These are phyloP conservation scores for Allophyes oxyacanthae DNA, from an alignment of 2,888 invertebrate species.

Conservation along the genomic window DNA sequence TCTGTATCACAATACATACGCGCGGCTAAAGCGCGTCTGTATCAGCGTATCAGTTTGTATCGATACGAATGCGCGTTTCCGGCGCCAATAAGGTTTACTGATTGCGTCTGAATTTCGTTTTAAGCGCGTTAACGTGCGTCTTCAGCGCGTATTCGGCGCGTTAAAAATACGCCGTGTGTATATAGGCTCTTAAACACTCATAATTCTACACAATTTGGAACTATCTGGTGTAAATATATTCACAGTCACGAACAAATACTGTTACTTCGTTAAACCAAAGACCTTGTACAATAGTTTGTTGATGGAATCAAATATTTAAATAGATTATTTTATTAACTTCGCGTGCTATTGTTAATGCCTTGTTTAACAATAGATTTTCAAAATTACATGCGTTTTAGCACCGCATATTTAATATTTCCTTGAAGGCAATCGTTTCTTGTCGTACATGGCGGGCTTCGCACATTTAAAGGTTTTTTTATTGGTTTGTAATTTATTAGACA, in stretches of 20 bases:
- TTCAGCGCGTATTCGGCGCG: too few relatives aligned
- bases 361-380: constrained; percentile 34
- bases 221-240: constrained; percentile 27
- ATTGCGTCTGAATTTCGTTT: too few relatives aligned
- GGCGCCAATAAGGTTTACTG: too few relatives aligned
- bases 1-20: too few relatives aligned
- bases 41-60: too few relatives aligned
- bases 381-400: constrained; percentile 39
- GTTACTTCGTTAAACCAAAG: constrained; percentile 36
- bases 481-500: constrained; percentile 19
- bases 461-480: constrained; percentile 27
- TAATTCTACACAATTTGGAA: constrained; percentile 9
- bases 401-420: constrained; percentile 45
- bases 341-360: constrained; percentile 32
- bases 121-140: too few relatives aligned
- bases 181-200: not conserved
- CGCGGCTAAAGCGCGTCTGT: too few relatives aligned
- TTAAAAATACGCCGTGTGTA: too few relatives aligned
- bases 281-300: constrained; percentile 42
- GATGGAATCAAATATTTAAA: constrained; percentile 26
- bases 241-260: constrained; percentile 38
- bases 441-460: constrained; percentile 2
- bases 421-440: constrained; percentile 10
- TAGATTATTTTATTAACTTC: constrained; percentile 43
- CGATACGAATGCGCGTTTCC: too few relatives aligned